Evolutionary conservation across 2,888 invertebrate species (phyloP).

Genomic region (Sphaeridia pumilis): DNA sequence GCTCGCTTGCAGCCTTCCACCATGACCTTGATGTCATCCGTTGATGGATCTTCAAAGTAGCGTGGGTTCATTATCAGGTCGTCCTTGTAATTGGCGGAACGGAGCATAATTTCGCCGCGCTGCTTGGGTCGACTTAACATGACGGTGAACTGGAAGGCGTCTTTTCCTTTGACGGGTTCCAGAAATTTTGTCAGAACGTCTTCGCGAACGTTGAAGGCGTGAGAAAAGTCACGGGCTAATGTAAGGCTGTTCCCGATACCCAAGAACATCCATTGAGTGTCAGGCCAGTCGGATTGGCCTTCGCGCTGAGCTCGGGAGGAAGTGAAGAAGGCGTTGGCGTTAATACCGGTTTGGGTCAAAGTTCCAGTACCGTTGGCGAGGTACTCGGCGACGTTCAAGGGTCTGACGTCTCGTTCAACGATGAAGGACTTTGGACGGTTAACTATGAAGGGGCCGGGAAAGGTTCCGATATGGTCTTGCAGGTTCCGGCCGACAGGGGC

Average conservation of each 20-base stretch:
- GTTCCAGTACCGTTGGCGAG: conserved; percentile 32
- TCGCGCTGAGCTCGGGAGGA: conserved; percentile 25
- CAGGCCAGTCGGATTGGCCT: conserved; percentile 32
- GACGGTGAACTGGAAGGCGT: conserved; percentile 33
- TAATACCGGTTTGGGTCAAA: conserved; percentile 22
- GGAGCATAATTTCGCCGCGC: conserved; percentile 20
- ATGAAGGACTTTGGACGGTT: conserved; percentile 26
- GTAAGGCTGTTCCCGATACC: conserved; percentile 25
- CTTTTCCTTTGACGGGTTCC: conserved; percentile 28
- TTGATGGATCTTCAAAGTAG: conserved; percentile 30
- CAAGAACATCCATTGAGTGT: conserved; percentile 33
- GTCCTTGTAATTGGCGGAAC: conserved; percentile 24
- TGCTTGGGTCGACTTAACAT: conserved; percentile 33
- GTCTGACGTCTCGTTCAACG: conserved; percentile 22
- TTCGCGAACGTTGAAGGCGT: conserved; percentile 33
- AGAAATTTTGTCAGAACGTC: conserved; percentile 31
- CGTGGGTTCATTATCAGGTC: conserved; percentile 29
- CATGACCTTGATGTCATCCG: conserved; percentile 25
- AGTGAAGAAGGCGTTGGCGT: conserved; percentile 33
- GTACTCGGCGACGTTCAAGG: conserved; percentile 21
- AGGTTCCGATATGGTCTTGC: conserved; percentile 34
- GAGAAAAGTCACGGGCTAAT: conserved; percentile 23
- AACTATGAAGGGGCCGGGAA: conserved; percentile 30
- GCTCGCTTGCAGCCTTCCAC: conserved; percentile 32
- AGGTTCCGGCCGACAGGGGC: conserved; percentile 33